Evolutionary conservation across 2,797 vertebrate species (phyloP).

Genomic region (Pempheris klunzingeri): DNA sequence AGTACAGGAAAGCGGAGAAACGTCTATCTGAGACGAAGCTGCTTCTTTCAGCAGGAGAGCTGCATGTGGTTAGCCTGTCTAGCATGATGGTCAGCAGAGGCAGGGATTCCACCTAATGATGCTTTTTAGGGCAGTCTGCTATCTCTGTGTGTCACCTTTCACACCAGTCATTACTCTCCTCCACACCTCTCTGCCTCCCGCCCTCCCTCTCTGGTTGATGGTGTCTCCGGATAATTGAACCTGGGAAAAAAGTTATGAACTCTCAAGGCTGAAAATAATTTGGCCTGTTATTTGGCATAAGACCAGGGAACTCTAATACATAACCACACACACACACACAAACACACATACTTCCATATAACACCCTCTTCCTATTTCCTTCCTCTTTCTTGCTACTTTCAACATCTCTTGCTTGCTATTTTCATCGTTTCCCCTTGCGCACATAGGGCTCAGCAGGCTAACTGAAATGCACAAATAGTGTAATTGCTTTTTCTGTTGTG

Average conservation of each 20-base stretch:
- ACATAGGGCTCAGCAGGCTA: constrained; percentile 65
- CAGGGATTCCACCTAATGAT: constrained; percentile 57
- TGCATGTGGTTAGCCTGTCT: constrained; percentile 17
- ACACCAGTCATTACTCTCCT: constrained; percentile 64
- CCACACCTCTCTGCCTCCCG: constrained; percentile 52
- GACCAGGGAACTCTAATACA: constrained; percentile 35
- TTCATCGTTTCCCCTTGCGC: constrained; percentile 47
- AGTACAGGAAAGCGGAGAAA: no score
- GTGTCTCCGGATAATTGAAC: constrained; percentile 67
- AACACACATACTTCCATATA: constrained; percentile 23
- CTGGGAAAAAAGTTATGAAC: constrained; percentile 54
- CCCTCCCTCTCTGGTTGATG: constrained; percentile 49
- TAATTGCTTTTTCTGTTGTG: constrained; percentile 84
- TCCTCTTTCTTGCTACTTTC: constrained; percentile 47
- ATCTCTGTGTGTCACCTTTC: constrained; percentile 67
- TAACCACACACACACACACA: constrained; percentile 4
- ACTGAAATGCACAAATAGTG: constrained; percentile 78
- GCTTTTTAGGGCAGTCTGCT: constrained; percentile 55
- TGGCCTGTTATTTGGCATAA: constrained; percentile 47
- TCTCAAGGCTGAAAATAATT: constrained; percentile 66
- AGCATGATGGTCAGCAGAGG: constrained; percentile 34
- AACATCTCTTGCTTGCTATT: constrained; percentile 56
- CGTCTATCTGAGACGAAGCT: neutral
- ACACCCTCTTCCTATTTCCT: constrained; percentile 49
- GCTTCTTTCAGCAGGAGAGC: constrained; percentile 10